These are phyloP conservation scores for Typhlichthys eigenmanni DNA, from an alignment of 2,797 vertebrate species.

Conservation along the genomic window DNA sequence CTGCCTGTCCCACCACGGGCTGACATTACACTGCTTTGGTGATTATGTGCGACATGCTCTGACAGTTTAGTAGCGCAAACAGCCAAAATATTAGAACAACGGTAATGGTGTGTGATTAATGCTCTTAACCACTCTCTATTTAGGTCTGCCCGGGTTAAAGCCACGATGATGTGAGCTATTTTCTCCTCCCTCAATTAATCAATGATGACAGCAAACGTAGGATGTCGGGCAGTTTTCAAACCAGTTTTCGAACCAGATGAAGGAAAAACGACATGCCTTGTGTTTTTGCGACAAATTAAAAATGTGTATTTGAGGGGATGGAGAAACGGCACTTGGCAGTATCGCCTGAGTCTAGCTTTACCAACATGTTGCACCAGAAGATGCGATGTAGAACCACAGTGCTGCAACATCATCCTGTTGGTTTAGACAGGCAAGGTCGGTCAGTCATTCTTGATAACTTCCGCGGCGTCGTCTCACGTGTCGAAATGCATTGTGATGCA, in stretches of 20 bases:
- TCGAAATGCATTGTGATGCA: too few relatives aligned
- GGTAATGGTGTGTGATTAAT: slow-evolving; percentile 1
- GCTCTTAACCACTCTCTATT: background rate
- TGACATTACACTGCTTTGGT: too few relatives aligned
- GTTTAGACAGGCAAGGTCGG: background rate
- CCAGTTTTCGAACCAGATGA: too few relatives aligned
- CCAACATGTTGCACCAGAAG: background rate
- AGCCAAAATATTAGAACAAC: background rate
- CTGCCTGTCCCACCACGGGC: too few relatives aligned
- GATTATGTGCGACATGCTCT: too few relatives aligned
- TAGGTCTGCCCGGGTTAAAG: background rate
- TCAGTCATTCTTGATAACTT: too few relatives aligned
- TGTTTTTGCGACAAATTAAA: slow-evolving; percentile 20
- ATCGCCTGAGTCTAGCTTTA: background rate
- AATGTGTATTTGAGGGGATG: background rate
- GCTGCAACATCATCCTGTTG: slow-evolving; percentile 1
- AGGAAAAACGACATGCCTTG: slow-evolving; percentile 12
- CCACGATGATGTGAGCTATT: slow-evolving; percentile 16
- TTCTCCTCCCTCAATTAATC: slow-evolving; percentile 34
- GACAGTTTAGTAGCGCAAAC: background rate
- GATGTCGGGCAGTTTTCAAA: slow-evolving; percentile 33
- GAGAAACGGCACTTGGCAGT: background rate
- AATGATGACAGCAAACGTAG: slow-evolving; percentile 10
- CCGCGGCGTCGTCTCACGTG: too few relatives aligned
- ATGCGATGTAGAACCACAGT: background rate